Evolutionary conservation across 2,113 vertebrate species (phyloP), one percentile per base, ranked within the genome.

Genomic region (Rynchops niger): DNA sequence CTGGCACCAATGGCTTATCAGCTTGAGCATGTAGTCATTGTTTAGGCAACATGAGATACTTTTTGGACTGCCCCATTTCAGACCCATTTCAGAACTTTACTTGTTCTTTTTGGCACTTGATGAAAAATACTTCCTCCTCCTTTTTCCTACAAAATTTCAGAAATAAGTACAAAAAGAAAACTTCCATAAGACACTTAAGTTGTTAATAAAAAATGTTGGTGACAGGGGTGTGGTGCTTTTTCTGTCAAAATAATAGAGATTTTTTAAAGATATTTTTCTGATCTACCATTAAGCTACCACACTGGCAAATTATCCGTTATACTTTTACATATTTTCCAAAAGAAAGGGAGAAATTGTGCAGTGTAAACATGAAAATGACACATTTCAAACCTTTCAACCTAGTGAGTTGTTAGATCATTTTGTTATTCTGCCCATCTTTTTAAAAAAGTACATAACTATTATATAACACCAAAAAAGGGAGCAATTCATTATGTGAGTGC

Each of bases 21-120:
- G 49, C 40, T 26, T 89, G 43, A 88, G 50, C 53, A 27, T 71
- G n/a, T 55, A 94, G 19, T 58, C 88, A 53, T 16, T 86, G 30
- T 9, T 61, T 55, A 66, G 58, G 23, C 49, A 94, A 80, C 47
- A 43, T 72, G 59, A 83, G 32, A 66, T 58, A 22, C 27, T 88
- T 97, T 86, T 86, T 89, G n/a, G 16, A 84, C n/a, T 94, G 36
- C 11, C 29, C 91, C 55, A 79, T 86, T 96, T 87, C 66, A 94
- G 73, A 86, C 22, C 17, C 36, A 81, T 59, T 36, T 59, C 34
- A 59, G 58, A 88, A 55, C 14, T 69, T 81, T 40, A 53, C 11
- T 70, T 79, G 9, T 30, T 58, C 47, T 30, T 90, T 86, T 59
- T 86, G 55, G 19, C 11, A 38, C 34, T 50, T 47, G 26, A 36